Evolutionary conservation across 2,797 vertebrate genomes (phyloP).

Genomic region (Astyanax mexicanus): DNA sequence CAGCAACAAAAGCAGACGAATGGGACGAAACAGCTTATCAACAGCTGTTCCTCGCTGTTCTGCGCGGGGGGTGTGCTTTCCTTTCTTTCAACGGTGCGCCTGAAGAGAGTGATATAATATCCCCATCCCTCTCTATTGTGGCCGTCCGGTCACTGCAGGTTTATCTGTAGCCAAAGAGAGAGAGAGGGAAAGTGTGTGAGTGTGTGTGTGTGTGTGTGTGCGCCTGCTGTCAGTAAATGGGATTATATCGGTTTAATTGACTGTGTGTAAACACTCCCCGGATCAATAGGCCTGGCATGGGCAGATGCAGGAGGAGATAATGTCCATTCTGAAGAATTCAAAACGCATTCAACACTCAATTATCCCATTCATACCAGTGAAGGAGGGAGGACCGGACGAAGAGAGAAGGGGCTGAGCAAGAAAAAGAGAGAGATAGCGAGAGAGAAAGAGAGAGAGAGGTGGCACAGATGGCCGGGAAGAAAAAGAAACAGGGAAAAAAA

Average conservation of each 20-base stretch:
- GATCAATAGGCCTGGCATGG: constrained; percentile 53
- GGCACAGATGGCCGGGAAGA: constrained; percentile 33
- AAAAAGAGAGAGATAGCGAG: constrained; percentile 69
- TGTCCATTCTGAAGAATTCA: constrained; percentile 67
- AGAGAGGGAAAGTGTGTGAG: constrained; percentile 28
- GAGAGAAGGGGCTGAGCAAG: constrained; percentile 68
- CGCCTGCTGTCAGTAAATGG: constrained; percentile 55
- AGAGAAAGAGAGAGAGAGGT: constrained; percentile 65
- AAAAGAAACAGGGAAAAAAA: too few relatives aligned
- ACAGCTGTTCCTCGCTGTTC: constrained; percentile 50
- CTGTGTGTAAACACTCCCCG: constrained; percentile 68
- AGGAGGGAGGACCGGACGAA: constrained; percentile 35
- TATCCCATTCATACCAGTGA: constrained; percentile 62
- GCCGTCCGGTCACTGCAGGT: constrained; percentile 53
- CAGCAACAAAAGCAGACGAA: constrained; percentile 32
- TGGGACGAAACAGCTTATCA: constrained; percentile 55
- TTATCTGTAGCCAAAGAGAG: constrained; percentile 56
- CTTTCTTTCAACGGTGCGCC: constrained; percentile 27
- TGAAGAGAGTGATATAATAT: constrained; percentile 36
- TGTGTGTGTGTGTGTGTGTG: constrained; percentile 37
- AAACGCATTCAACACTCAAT: constrained; percentile 68
- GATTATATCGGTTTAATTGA: constrained; percentile 75
- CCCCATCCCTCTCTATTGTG: constrained; percentile 52
- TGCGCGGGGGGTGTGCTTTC: constrained; percentile 6
- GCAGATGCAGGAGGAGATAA: constrained; percentile 70